Base-by-base conservation (phyloP, 2,113 vertebrate species). In the Spermophilus dauricus region DNA sequence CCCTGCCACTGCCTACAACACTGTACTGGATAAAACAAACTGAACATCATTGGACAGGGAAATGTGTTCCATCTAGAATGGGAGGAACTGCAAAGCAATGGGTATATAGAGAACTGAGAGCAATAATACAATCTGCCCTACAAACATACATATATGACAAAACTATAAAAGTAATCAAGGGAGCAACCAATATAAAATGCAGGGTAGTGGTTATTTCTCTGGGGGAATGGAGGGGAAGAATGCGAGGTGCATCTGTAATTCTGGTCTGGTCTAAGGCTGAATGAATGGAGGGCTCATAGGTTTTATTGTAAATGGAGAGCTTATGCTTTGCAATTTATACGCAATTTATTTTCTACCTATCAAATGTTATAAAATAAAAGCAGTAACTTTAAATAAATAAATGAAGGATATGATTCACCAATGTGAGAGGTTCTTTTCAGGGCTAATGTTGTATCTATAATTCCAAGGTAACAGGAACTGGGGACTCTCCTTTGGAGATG, bases 131-230 rank as follows among this genome's bases (percentile, higher is more conserved):
- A 69, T n/a, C 5, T 56, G 48, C 20, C 37, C 48, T 5, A 13
- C 20, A 70, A 88, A 84, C 6, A 30, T 95, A 17, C 32, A 48
- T 37, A 48, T 75, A 53, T 69, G 65, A n/a, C 2, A 92, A 86
- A 72, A 77, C 67, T 75, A 87, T 76, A 32, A 80, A 94, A 96
- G 61, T 86, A 89, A 80, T 37, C 8, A 76, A 51, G 53, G 7
- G 34, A 65, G 24, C 1, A 0, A 88, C 56, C 77, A 58, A 76
- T 0, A 24, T 22, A 90, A 95, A 89, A 89, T 89, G 63, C 16
- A 81, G 11, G 34, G 22, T 45, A 9, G 37, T 39, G 20, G 5
- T 45, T 85, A 85, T 87, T 88, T 94, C 67, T 70, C 42, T 8
- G 5, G 69, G 34, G 28, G 20, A 34, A 34, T 2, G 0, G 30